These are phyloP conservation scores for Drosophila nebulosa DNA, from an alignment of 1,140 invertebrate genomes.

Conservation along the genomic window DNA sequence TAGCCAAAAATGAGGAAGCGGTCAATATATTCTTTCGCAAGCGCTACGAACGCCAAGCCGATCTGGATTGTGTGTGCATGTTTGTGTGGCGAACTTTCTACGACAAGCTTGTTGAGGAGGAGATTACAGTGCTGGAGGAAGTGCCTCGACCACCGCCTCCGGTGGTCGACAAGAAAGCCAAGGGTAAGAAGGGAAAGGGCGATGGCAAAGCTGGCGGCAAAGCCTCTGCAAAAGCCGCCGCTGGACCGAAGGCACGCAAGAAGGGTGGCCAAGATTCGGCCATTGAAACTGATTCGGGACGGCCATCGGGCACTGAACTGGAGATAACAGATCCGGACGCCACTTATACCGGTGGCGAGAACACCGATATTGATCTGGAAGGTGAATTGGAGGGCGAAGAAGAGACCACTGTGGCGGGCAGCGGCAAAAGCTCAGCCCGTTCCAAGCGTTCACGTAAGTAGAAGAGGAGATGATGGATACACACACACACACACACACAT, in stretches of 20 bases:
- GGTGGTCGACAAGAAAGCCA: slow-evolving; percentile 62
- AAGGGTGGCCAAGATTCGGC: slow-evolving; percentile 65
- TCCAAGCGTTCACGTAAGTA: slow-evolving; percentile 55
- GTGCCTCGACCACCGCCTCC: slow-evolving; percentile 51
- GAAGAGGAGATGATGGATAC: neutral
- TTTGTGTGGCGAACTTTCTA: slow-evolving; percentile 83
- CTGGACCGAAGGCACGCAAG: slow-evolving; percentile 45
- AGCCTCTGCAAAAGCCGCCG: slow-evolving; percentile 17
- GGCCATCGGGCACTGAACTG: slow-evolving; percentile 2
- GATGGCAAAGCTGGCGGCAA: slow-evolving; percentile 49
- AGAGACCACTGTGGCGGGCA: slow-evolving; percentile 51
- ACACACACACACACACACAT: neutral
- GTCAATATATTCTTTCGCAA: slow-evolving; percentile 77
- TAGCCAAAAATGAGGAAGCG: slow-evolving; percentile 43
- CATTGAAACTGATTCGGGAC: slow-evolving; percentile 12
- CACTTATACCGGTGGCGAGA: slow-evolving; percentile 41
- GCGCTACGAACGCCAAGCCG: slow-evolving; percentile 73
- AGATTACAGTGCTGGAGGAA: slow-evolving; percentile 83
- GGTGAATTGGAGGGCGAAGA: slow-evolving; percentile 54
- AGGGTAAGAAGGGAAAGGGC: slow-evolving; percentile 67
- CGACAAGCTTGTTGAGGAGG: slow-evolving; percentile 82
- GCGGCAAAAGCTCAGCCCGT: slow-evolving; percentile 55
- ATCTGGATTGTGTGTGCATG: slow-evolving; percentile 81
- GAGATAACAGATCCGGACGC: slow-evolving; percentile 23
- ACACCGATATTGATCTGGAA: slow-evolving; percentile 43